Base-by-base conservation (phyloP, 2,888 invertebrate species). In the Coelinius sp. region DNA sequence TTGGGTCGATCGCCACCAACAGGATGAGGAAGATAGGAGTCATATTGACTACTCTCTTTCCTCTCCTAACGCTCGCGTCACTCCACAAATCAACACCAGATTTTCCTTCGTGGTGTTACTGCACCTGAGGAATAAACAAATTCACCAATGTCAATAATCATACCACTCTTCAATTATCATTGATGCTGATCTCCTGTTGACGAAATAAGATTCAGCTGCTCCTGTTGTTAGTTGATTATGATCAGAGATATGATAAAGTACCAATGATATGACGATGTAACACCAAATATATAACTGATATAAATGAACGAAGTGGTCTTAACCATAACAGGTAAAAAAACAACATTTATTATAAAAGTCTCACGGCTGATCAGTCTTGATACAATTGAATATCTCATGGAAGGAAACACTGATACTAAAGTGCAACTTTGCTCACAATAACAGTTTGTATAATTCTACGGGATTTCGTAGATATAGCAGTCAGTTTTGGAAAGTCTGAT, bases 1-100 rank as follows among this genome's bases (percentile, higher is more conserved):
- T 85, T 81, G 85, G 84, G 85, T 86, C 84, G 86, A 87, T 84
- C 84, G 85, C 86, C 86, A 86, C 81, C 86, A 87, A 87, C 82
- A 87, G 86, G 83, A 85, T 82, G 80, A 84, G 83, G 81, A 87
- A 86, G 82, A 86, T 86, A 80, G 83, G 84, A 85, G 87, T 87
- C 87, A 87, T 87, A 85, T 84, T 87, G 87, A 87, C 86, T 83
- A 83, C 84, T 84, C 84, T 84, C 81, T 84, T 83, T 81, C 82
- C 83, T 83, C 81, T 80, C 81, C 79, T 82, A 81, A 80, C 80
- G 82, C 82, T 81, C 82, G 82, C 81, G 74, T 75, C 86, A 86
- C 86, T 83, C 85, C 86, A 84, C 86, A 82, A 80, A 24, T 83
- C 80, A 84, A 81, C 83, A 85, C 81, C 85, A 84, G 82, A 67